Percentiles rank a stretch among this genome's conserved stretches.
These are phyloP conservation scores for Atlantisia rogersi DNA, from an alignment of 2,113 vertebrate genomes.

Conservation along the genomic window DNA sequence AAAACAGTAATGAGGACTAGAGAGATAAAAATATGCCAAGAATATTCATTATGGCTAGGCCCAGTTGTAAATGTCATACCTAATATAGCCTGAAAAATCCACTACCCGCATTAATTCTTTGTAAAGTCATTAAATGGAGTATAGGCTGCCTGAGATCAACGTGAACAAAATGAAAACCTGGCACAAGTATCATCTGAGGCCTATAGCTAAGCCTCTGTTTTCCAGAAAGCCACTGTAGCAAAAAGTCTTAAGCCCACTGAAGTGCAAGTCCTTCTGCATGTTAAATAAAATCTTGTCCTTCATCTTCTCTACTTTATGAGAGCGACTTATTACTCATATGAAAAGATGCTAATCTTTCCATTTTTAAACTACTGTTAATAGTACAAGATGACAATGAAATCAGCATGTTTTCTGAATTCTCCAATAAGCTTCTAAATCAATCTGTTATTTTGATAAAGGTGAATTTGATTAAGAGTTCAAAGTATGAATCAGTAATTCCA, in stretches of 20 bases:
- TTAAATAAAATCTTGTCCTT: neutral
- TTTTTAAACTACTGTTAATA: neutral
- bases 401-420: neutral
- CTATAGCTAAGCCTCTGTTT: neutral
- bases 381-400: neutral
- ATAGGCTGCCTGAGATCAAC: neutral
- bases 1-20: neutral
- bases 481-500: neutral
- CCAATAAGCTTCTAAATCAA: neutral
- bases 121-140: neutral
- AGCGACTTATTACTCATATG: neutral
- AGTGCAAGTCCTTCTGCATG: neutral
- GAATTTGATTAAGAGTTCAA: neutral
- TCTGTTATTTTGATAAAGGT: neutral
- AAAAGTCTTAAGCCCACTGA: neutral
- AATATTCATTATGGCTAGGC: neutral
- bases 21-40: neutral
- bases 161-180: neutral
- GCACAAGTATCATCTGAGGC: neutral
- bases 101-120: neutral
- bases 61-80: neutral
- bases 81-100: neutral
- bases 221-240: neutral
- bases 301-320: neutral
- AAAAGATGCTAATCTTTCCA: neutral